Evolutionary conservation across 2,888 invertebrate species (phyloP), one percentile per base, ranked within the genome.

Genomic region (Alloplasta piceator): DNA sequence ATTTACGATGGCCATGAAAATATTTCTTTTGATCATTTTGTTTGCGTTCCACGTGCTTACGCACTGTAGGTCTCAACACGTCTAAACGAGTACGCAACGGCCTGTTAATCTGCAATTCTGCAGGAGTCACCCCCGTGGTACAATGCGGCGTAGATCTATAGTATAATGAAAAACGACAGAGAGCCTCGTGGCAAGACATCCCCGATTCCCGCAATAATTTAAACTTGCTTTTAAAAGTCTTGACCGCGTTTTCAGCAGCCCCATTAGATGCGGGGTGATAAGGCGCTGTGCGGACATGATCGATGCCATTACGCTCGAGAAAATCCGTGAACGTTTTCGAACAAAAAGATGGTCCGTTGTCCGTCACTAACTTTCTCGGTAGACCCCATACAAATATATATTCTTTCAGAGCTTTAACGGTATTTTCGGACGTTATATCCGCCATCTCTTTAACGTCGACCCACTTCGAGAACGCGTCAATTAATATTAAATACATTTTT

Each of bases 391-490:
- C 67, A 4, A 75, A 48, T 38, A 83, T 82, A 61, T 63, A 80
- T 5, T 80, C 73, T 38, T 73, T 60, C 5, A 87, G 67, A 26
- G 64, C 61, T 39, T 66, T 26, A 3, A 84, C 76, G 0, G 85
- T 84, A 2, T 6, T 36, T 48, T 58, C 55, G 0, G 83, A 68
- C 43, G 82, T 80, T 0, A 74, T 83, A 12, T 26, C 68, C 3
- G 6, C 36, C 84, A 85, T 84, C 5, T 70, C 60, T 39, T 67
- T 73, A 0, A 87, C 78, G 50, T 87, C 85, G 0, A 85, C 60
- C 84, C 85, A 86, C 55, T 85, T 84, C 0, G 80, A 81, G 46
- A 60, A 83, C 6, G 84, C 55, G 63, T 86, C 85, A 4, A 83
- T 63, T 5, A 86, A 60, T 2, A 86, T n/a, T 4, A 87, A 26